A percentile compares a stretch with the other conserved stretches of the same genome.
phyloP scores from a whole-genome alignment of 2,113 vertebrate genomes.

The Indicator maculatus region DNA sequence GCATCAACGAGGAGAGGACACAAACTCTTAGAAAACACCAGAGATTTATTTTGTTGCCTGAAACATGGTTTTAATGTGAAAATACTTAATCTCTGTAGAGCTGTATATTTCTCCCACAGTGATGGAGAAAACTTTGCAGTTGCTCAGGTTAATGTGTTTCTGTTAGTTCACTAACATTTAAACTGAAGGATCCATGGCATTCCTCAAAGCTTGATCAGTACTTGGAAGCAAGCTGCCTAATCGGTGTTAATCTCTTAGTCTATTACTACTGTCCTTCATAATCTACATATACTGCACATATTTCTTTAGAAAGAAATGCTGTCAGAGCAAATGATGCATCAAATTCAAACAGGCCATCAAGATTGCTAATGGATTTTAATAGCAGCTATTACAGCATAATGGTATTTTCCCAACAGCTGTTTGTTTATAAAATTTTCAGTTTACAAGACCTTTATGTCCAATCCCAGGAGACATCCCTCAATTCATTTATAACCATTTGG shows the following conservation, averaged over 20 bases:
- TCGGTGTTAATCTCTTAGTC: constrained; percentile 69
- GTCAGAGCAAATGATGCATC: constrained; percentile 86
- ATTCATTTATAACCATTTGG: constrained; percentile 83
- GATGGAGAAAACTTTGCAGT: neutral
- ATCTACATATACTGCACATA: constrained; percentile 74
- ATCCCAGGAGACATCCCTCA: constrained; percentile 78
- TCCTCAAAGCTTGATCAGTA: constrained; percentile 48
- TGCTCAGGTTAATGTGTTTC: constrained; percentile 12
- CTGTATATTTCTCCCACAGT: neutral
- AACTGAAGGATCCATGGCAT: neutral
- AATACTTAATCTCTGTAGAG: constrained; percentile 3
- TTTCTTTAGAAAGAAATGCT: constrained; percentile 77
- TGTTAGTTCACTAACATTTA: neutral
- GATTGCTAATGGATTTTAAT: constrained; percentile 88
- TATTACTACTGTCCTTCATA: constrained; percentile 58
- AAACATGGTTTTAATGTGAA: neutral
- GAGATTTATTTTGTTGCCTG: neutral
- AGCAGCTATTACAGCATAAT: constrained; percentile 85
- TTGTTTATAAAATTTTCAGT: constrained; percentile 84
- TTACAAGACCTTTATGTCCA: constrained; percentile 85
- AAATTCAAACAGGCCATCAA: constrained; percentile 85
- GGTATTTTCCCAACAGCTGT: constrained; percentile 86
- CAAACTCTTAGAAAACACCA: constrained; percentile 27
- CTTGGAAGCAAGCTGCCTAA: constrained; percentile 23
- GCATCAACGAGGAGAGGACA: neutral